A percentile compares a stretch with the other conserved stretches of the same genome.
Conservation (phyloP, 1,140 invertebrate species). For the Leptinotarsa defecta region DNA sequence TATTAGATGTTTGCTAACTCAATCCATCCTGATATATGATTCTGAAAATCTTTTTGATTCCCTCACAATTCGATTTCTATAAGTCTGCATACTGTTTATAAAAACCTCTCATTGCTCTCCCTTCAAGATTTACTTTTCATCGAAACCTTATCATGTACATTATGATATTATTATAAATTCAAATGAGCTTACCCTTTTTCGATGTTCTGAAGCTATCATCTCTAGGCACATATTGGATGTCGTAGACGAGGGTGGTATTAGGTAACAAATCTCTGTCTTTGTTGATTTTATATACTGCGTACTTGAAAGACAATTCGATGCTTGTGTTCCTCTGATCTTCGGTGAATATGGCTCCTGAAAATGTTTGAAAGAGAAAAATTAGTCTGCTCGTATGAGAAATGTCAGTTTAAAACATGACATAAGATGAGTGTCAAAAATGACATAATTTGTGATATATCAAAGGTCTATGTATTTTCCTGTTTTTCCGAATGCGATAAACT, state of each 20-base stretch:
- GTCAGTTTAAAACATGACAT: too few relatives aligned
- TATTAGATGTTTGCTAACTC: too few relatives aligned
- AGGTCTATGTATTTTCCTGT: too few relatives aligned
- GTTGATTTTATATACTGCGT: constrained; percentile 90
- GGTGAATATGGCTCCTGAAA: constrained; percentile 88
- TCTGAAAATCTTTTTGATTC: not conserved
- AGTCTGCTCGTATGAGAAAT: too few relatives aligned
- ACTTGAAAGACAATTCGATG: constrained; percentile 88
- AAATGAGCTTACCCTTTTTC: constrained; percentile 75
- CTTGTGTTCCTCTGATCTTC: constrained; percentile 85
- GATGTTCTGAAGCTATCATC: constrained; percentile 89
- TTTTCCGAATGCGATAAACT: too few relatives aligned
- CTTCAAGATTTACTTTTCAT: not conserved
- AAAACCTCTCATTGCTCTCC: not conserved
- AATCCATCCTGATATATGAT: too few relatives aligned
- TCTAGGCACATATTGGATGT: constrained; percentile 86
- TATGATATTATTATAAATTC: too few relatives aligned
- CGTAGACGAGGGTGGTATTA: constrained; percentile 85
- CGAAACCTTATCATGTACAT: too few relatives aligned
- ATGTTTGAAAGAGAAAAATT: not conserved
- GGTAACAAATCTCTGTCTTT: constrained; percentile 81
- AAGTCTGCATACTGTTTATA: too few relatives aligned
- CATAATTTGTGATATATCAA: too few relatives aligned
- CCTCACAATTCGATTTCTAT: not conserved
- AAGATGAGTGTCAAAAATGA: too few relatives aligned